Evolutionary conservation across 2,113 vertebrate species (phyloP).

Genomic region (Psophia crepitans): DNA sequence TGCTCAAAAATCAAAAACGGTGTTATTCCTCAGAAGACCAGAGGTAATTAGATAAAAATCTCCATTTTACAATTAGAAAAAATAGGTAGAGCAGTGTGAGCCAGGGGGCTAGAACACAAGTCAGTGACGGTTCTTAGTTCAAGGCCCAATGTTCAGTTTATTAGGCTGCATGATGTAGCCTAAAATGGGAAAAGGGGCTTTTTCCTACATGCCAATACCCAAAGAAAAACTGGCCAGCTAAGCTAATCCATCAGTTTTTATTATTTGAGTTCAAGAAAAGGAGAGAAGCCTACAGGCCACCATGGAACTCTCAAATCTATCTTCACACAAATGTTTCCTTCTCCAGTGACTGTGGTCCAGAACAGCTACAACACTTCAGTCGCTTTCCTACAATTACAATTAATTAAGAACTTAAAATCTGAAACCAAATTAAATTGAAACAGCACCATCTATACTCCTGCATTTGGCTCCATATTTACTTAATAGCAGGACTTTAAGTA

Average conservation of each 20-base stretch:
- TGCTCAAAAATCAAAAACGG: neutral
- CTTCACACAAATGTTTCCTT: neutral
- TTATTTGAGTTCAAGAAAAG: neutral
- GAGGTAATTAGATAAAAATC: neutral
- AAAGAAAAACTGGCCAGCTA: neutral
- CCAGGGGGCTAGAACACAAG: neutral
- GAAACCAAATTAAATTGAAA: neutral
- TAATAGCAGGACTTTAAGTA: neutral
- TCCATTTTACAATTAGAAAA: neutral
- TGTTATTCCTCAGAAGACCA: neutral
- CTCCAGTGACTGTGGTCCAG: neutral
- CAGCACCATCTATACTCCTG: neutral
- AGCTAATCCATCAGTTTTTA: neutral
- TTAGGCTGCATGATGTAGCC: neutral
- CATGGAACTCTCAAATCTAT: neutral
- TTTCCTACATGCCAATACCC: neutral
- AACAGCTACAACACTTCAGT: neutral
- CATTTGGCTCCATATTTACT: neutral
- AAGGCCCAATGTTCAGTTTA: neutral
- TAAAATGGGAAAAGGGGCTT: neutral
- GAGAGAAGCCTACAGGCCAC: neutral
- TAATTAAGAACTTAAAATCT: neutral
- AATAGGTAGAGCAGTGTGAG: neutral
- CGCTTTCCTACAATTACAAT: neutral
- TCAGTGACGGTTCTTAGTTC: neutral